Evolutionary conservation across 2,888 invertebrate genomes (phyloP), one percentile per base, ranked within the genome.

Genomic region (Exephanes ischioxanthus): DNA sequence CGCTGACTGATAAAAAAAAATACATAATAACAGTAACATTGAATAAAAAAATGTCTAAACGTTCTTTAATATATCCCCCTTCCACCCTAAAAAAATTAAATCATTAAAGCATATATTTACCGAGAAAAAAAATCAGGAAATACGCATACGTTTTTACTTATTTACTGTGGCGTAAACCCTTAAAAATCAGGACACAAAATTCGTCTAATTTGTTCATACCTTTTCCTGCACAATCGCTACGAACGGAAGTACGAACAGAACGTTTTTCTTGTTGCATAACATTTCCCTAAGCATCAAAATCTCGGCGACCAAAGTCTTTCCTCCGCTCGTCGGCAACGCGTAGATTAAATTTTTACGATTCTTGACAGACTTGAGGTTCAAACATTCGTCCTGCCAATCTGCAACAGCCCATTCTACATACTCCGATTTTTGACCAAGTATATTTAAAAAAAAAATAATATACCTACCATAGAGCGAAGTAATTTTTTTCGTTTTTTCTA

Each of bases 151-250:
- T 37, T 37, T 7, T 37, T 9, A 37, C 9, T 2, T 2, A 7
- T 37, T 9, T 9, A 37, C 37, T 37, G 7, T 37, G 37, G 9
- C 9, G 37, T 2, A 37, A 11, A 2, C 41, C 11, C 41, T 55
- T 19, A 16, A 19, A 55, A 55, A 22, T 55, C n/a, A 61, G 9
- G 5, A 61, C 37, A 30, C 30, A 45, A 19, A 22, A 79, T 53
- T 77, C 53, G 58, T 58, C 45, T 58, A 61, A 68, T 51, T 2
- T 37, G 45, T 53, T 26, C 88, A 89, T 91, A 98, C 98, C 96
- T 99, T 99, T 94, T 99, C 99, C 93, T 99, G 99, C 0, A 99
- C 99, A 90, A 99, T 97, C 6, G 99, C 98, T 16, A 99, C 98
- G 95, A 97, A 99, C 0, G 99, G 99, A 84, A 99, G 94, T 89